Base-by-base conservation (phyloP, 2,113 vertebrate genomes). In the Misgurnus mizolepis region DNA sequence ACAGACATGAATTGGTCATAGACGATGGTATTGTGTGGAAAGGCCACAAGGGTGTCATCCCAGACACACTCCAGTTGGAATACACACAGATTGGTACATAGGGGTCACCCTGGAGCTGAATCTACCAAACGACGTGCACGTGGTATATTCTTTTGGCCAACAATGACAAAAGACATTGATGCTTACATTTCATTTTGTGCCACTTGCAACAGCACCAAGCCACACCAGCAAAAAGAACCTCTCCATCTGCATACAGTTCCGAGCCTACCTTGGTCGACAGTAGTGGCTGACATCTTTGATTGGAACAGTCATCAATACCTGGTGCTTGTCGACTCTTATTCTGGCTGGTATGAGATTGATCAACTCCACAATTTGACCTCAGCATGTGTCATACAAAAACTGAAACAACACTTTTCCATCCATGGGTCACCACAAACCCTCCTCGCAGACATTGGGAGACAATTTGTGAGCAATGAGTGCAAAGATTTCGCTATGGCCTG, bases 11-110 rank as follows among this genome's bases (percentile, higher is more conserved):
- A 39, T 64, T 84, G 3, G 49, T 17, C 3, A 55, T 68, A 5
- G 72, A 82, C 4, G 64, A 84, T 5, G 67, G 71, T 17, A 64
- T 86, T 1, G 6, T 83, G 7, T 76, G 61, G 49, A 84, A 84
- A 60, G 80, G 83, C 7, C 82, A 70, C 55, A 74, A 74, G 55
- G 34, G 78, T 7, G 58, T 47, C 7, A 67, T 65, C 34, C 62
- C 40, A 43, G 15, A 43, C n/a, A 45, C 40, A 67, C 65, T 18
- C 5, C 8, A 8, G 11, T 5, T 45, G 10, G 9, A 67, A 47
- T 67, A 67, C 43, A 67, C 43, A 67, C n/a, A 10, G 7, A 47
- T 45, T 47, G 10, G n/a, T 47, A 6, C 41, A 67, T 47, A 67
- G 66, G 5, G 41, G 17, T 67, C 75, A 83, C 34, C 66, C 70